These are phyloP conservation scores for Microplitis demolitor DNA, from an alignment of 1,140 invertebrate species.

Conservation along the genomic window DNA sequence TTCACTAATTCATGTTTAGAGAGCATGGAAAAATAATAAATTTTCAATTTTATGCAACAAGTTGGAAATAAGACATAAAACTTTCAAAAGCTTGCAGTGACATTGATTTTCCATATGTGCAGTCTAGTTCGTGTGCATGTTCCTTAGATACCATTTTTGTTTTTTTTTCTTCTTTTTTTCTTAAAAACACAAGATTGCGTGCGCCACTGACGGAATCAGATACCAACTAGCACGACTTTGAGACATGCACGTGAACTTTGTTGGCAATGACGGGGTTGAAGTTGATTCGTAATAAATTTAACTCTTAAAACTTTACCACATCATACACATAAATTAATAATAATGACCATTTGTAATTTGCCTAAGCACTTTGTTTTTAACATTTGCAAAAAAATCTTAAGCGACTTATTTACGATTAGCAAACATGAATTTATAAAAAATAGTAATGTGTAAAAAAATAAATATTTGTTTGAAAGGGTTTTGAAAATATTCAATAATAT, in stretches of 20 bases:
- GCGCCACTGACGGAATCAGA: constrained; percentile 10
- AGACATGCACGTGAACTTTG: constrained; percentile 20
- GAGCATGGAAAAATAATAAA: neutral
- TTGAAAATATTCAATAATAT: neutral
- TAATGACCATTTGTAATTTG: neutral
- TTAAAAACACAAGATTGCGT: constrained; percentile 18
- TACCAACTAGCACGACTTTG: constrained; percentile 9
- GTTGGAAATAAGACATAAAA: constrained; percentile 3
- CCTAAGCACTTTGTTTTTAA: neutral
- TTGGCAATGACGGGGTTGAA: constrained; percentile 14
- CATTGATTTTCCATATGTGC: neutral
- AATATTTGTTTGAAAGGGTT: no score
- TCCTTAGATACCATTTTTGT: neutral
- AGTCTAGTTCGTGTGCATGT: neutral
- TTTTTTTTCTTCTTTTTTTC: neutral
- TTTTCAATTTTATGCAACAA: constrained; percentile 19
- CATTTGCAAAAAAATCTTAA: neutral
- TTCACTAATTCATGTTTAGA: no score
- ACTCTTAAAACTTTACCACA: constrained; percentile 14
- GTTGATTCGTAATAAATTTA: constrained; percentile 33
- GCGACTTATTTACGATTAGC: neutral
- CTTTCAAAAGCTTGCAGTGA: neutral
- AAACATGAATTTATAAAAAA: neutral
- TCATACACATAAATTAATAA: constrained; percentile 19
- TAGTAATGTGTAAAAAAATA: no score